Evolutionary conservation across 1,140 invertebrate genomes (phyloP).

Genomic region (Gyrodactylus bullatarudis): DNA sequence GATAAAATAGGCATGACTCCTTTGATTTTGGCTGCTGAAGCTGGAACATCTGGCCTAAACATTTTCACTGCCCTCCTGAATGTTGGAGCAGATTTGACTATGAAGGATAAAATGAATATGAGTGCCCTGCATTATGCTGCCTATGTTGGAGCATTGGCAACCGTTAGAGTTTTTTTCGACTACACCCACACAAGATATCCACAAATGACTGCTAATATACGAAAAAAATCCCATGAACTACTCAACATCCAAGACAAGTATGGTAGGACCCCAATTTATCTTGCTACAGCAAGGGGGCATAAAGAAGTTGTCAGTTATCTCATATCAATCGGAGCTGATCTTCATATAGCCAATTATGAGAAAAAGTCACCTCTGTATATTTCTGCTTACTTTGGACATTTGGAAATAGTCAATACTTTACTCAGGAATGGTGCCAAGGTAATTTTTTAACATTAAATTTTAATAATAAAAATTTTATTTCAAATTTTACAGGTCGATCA

Average conservation of each 20-base stretch:
- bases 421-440: conserved; percentile 5
- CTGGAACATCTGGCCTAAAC: not conserved
- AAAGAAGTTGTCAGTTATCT: conserved; percentile 12
- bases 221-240: not conserved
- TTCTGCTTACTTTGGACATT: conserved; percentile 8
- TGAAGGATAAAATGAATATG: conserved; percentile 8
- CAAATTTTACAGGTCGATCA: conserved; percentile 4
- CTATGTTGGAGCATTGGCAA: conserved; percentile 4
- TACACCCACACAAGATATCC: not conserved
- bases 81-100: not conserved
- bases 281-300: conserved; percentile 17
- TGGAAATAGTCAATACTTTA: conserved; percentile 8
- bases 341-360: conserved; percentile 7
- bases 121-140: conserved; percentile 8
- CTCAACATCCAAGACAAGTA: conserved; percentile 7
- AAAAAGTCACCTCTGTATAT: conserved; percentile 8
- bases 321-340: conserved; percentile 6
- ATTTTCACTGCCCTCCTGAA: not conserved
- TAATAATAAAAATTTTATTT: not conserved
- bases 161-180: conserved; percentile 1
- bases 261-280: conserved; percentile 16
- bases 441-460: not conserved
- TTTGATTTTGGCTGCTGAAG: conserved; percentile 7
- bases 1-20: conserved; percentile 7
- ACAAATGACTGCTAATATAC: not conserved